phyloP scores from a whole-genome alignment of 2,888 invertebrate genomes.

The Scaptodrosophila latifasciaeformis region DNA sequence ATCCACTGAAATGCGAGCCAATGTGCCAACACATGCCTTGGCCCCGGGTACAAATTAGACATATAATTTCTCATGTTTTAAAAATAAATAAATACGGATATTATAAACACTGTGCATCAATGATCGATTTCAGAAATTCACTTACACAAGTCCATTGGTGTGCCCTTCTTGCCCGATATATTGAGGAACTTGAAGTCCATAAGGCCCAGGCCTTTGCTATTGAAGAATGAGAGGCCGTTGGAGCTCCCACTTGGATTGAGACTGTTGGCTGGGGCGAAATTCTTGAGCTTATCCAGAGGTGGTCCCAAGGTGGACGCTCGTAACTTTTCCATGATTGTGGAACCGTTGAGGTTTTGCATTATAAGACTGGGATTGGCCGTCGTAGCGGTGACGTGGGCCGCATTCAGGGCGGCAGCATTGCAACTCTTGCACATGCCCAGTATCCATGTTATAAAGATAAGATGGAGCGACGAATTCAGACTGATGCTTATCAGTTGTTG shows the following conservation, averaged over 20 bases:
- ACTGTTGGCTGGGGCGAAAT: constrained; percentile 56
- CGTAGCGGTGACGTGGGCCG: constrained; percentile 51
- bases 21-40: constrained; percentile 18
- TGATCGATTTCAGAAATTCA: constrained; percentile 17
- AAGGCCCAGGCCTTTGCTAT: constrained; percentile 42
- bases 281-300: constrained; percentile 50
- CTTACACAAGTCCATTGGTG: constrained; percentile 72
- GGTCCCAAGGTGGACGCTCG: constrained; percentile 57
- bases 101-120: no score
- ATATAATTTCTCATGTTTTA: no score
- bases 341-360: constrained; percentile 63
- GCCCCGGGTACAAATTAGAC: constrained; percentile 6
- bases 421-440: constrained; percentile 72
- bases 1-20: constrained; percentile 46
- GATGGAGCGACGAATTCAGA: constrained; percentile 69
- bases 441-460: constrained; percentile 71
- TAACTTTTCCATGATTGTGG: constrained; percentile 66
- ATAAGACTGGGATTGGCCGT: constrained; percentile 55
- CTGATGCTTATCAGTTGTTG: constrained; percentile 74
- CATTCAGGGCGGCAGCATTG: constrained; percentile 67
- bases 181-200: constrained; percentile 68
- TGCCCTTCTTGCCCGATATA: constrained; percentile 72
- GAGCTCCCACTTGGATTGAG: constrained; percentile 29
- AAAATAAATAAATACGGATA: no score
- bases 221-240: constrained; percentile 31